These are phyloP conservation scores for Troides oblongomaculatus DNA, from an alignment of 2,888 invertebrate species.

Conservation along the genomic window DNA sequence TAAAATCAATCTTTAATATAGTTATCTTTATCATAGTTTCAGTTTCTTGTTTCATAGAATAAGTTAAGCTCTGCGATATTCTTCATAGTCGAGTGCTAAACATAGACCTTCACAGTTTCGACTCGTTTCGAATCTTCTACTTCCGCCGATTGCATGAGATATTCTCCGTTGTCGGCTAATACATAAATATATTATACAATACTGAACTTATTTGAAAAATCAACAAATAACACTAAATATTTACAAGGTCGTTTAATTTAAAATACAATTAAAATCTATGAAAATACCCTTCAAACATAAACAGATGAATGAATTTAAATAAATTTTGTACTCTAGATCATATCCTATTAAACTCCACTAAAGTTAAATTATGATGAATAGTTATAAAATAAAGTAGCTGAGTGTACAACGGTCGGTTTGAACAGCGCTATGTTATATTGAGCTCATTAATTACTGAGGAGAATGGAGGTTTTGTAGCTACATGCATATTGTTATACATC, in stretches of 20 bases:
- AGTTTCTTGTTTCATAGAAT: no score
- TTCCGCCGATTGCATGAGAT: no score
- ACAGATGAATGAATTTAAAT: not conserved
- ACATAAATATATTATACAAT: not conserved
- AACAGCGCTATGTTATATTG: constrained; percentile 29
- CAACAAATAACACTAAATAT: not conserved
- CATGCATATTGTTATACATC: constrained; percentile 10
- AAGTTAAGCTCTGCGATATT: no score
- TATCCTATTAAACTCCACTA: not conserved
- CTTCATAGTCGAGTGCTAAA: no score
- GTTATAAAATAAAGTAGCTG: constrained; percentile 12
- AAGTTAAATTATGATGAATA: not conserved
- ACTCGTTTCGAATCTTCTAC: no score
- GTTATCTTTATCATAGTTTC: no score
- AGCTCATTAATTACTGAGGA: constrained; percentile 30
- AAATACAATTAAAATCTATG: not conserved
- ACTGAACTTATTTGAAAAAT: not conserved
- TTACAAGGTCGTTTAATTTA: not conserved
- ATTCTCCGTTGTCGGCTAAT: not conserved
- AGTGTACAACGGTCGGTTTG: constrained; percentile 27
- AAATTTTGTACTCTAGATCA: not conserved
- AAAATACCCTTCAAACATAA: not conserved
- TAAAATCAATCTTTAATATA: no score
- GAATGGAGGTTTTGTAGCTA: constrained; percentile 27
- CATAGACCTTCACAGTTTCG: no score